Base-by-base conservation (phyloP, 2,797 vertebrate genomes). In the Macropodus opercularis region DNA sequence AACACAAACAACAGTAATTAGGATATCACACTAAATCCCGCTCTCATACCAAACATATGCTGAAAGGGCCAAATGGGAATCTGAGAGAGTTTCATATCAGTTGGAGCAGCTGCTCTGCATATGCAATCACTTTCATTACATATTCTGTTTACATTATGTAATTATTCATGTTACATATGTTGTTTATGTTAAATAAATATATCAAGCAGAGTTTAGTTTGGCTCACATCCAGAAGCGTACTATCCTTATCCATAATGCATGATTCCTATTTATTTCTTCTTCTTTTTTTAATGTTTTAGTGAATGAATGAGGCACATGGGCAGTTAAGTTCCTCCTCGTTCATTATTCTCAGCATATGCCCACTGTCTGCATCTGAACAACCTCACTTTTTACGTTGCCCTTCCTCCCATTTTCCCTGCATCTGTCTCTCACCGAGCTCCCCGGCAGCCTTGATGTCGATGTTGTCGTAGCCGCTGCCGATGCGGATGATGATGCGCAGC, bases 391-490 rank as follows among this genome's bases (percentile, higher is more conserved):
- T 32, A 15, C 3, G 23, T 52, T 59, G 6, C 11, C 56, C 56
- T 23, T 38, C 46, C 23, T 48, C 55, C 65, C 46, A 31, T 18
- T 54, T 40, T 21, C 10, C 57, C 44, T 38, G 15, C 56, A 5
- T 52, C 42, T 43, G 51, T 66, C 43, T 41, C 8, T 79, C 87
- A 98, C 97, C 97, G 2, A 99, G 93, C 63, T 99, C 97, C 15
- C 96, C 97, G 0, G 97, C 97, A 0, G 97, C 96, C 90, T 98
- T 99, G 87, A 98, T 96, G 92, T 99, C 97, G 0, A 99, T 94
- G 78, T 99, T 99, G 92, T 99, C 97, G 12, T 95, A 98, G 84
- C 97, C 97, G 3, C 97, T 99, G 87, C 97, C 97, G 52, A 99
- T 98, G 66, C 96, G 94, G 62, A 99, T 96, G 29, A 98, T 96